Evolutionary conservation across 2,888 invertebrate genomes (phyloP).

Genomic region (Apamea anceps): DNA sequence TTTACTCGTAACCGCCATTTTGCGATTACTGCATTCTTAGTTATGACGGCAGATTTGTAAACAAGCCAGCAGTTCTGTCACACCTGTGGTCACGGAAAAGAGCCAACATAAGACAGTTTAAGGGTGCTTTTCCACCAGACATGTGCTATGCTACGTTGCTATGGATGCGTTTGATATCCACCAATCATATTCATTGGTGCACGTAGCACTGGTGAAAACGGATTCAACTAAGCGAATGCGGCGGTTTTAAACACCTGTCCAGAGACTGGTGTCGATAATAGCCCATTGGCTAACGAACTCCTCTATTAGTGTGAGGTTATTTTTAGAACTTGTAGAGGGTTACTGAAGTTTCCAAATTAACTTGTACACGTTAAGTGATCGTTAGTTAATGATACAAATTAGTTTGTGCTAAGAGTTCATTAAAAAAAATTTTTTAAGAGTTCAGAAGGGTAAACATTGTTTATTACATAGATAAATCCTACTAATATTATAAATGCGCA

Average conservation of each 20-base stretch:
- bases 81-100: conserved; percentile 7
- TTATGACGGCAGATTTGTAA: too few relatives aligned
- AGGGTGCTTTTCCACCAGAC: too few relatives aligned
- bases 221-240: conserved; percentile 30
- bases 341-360: conserved; percentile 44
- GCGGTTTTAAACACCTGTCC: conserved; percentile 36
- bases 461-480: background rate
- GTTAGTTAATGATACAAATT: conserved; percentile 33
- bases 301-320: conserved; percentile 26
- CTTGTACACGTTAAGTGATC: conserved; percentile 48
- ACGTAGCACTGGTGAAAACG: too few relatives aligned
- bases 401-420: conserved; percentile 17
- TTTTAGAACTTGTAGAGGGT: conserved; percentile 29
- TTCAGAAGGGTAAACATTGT: background rate
- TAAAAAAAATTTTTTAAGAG: conserved; percentile 24
- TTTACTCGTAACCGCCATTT: too few relatives aligned
- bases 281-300: conserved; percentile 1
- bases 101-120: background rate
- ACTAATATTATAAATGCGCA: too few relatives aligned
- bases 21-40: too few relatives aligned
- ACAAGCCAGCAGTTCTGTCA: background rate
- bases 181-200: too few relatives aligned
- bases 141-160: too few relatives aligned
- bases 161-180: too few relatives aligned
- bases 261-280: conserved; percentile 23